Conservation (phyloP, 2,797 vertebrate genomes). For the Enteromius thamalakanensis region DNA sequence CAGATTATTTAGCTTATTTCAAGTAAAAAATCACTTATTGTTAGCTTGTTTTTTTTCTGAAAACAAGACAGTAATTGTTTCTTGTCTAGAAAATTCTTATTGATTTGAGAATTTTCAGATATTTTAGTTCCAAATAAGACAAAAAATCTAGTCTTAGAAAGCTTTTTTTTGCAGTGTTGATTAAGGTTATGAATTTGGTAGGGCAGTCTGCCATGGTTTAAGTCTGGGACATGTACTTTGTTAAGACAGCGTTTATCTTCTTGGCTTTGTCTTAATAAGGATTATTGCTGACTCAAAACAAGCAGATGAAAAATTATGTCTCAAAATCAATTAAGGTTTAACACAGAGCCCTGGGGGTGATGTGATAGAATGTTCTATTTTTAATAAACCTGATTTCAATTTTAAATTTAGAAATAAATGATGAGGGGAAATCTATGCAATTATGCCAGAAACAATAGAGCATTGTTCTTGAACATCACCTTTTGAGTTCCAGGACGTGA, state of each 20-base stretch:
- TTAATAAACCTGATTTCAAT: neutral
- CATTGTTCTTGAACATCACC: neutral
- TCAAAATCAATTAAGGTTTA: conserved; percentile 6
- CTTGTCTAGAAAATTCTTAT: no score
- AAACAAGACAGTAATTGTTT: no score
- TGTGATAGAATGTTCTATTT: neutral
- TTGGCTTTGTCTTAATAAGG: conserved; percentile 15
- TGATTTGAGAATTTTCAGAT: no score
- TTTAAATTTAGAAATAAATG: neutral
- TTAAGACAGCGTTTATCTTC: conserved; percentile 11
- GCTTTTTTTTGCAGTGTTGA: no score
- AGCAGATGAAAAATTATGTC: neutral
- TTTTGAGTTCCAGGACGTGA: neutral
- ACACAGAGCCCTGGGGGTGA: neutral
- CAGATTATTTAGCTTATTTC: no score
- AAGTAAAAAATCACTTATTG: no score
- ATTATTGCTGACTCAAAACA: conserved; percentile 19
- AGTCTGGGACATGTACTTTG: neutral
- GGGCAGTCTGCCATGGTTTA: neutral
- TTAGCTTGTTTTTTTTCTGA: no score
- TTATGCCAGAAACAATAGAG: neutral
- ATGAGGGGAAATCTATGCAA: neutral
- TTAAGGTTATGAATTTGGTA: neutral
- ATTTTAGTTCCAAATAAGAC: no score
- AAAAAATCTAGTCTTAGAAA: no score